Evolutionary conservation across 2,797 vertebrate genomes (phyloP).

Genomic region (Epinephelus coioides): DNA sequence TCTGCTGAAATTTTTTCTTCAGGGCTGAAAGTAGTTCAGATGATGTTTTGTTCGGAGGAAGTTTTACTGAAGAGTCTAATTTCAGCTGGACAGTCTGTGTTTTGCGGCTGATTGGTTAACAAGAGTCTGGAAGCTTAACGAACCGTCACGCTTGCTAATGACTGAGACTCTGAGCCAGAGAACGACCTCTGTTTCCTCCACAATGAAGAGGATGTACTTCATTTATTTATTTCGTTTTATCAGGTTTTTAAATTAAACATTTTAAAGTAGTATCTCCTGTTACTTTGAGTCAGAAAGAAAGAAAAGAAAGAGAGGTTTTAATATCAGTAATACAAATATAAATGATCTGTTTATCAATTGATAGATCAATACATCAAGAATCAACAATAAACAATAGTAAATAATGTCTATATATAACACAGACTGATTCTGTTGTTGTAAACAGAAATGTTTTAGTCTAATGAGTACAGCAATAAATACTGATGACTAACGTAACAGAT

Average conservation of each 20-base stretch:
- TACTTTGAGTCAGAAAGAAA: no score
- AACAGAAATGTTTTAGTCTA: no score
- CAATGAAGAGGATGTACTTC: background rate
- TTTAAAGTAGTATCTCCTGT: background rate
- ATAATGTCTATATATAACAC: no score
- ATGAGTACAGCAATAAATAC: no score
- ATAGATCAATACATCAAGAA: no score
- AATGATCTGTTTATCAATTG: no score
- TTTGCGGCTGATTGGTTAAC: slow-evolving; percentile 38
- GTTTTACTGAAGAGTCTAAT: background rate
- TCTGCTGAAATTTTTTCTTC: slow-evolving; percentile 15
- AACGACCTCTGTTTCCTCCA: background rate
- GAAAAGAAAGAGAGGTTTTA: no score
- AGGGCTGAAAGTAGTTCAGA: slow-evolving; percentile 25
- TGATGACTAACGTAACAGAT: no score
- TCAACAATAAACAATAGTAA: no score
- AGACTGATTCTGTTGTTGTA: no score
- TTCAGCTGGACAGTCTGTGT: background rate
- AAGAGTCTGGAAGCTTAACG: slow-evolving; percentile 25
- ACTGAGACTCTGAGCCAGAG: background rate
- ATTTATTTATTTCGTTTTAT: background rate
- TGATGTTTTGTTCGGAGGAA: slow-evolving; percentile 16
- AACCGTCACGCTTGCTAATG: slow-evolving; percentile 11
- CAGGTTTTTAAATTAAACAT: background rate
- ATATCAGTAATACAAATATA: no score